Evolutionary conservation across 2,888 invertebrate species (phyloP).

Genomic region (Tribolium freemani): DNA sequence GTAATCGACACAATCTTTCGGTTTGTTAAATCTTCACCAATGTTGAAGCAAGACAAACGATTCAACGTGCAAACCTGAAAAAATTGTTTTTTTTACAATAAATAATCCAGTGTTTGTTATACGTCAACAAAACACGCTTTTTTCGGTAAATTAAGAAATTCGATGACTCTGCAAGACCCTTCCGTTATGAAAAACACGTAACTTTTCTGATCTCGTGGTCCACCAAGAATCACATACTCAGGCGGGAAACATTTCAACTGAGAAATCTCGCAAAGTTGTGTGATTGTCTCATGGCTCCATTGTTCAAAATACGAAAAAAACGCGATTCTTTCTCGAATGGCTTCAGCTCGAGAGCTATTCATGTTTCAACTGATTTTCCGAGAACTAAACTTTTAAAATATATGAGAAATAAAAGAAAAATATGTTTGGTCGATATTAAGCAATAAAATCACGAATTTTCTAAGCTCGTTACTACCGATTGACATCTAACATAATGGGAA

Average conservation of each 20-base stretch:
- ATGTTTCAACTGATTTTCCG: neutral
- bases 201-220: slow-evolving; percentile 5
- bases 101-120: neutral
- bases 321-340: neutral
- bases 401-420: slow-evolving; percentile 25
- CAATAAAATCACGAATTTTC: slow-evolving; percentile 33
- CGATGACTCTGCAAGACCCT: slow-evolving; percentile 27
- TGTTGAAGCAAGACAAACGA: slow-evolving; percentile 57
- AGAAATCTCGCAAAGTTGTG: slow-evolving; percentile 30
- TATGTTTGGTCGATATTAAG: slow-evolving; percentile 35
- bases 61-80: slow-evolving; percentile 69
- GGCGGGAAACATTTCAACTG: slow-evolving; percentile 11
- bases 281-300: slow-evolving; percentile 22
- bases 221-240: slow-evolving; percentile 21
- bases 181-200: slow-evolving; percentile 33
- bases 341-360: neutral
- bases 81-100: neutral
- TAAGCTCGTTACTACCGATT: slow-evolving; percentile 14
- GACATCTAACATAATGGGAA: slow-evolving; percentile 25
- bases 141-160: slow-evolving; percentile 3
- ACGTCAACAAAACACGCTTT: slow-evolving; percentile 24
- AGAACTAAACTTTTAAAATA: slow-evolving; percentile 12
- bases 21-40: slow-evolving; percentile 63
- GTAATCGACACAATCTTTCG: slow-evolving; percentile 62
- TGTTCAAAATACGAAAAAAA: slow-evolving; percentile 27